Percentiles rank a stretch among this genome's conserved stretches.
phyloP scores from a whole-genome alignment of 1,140 invertebrate species.

The Zaprionus taronus region DNA sequence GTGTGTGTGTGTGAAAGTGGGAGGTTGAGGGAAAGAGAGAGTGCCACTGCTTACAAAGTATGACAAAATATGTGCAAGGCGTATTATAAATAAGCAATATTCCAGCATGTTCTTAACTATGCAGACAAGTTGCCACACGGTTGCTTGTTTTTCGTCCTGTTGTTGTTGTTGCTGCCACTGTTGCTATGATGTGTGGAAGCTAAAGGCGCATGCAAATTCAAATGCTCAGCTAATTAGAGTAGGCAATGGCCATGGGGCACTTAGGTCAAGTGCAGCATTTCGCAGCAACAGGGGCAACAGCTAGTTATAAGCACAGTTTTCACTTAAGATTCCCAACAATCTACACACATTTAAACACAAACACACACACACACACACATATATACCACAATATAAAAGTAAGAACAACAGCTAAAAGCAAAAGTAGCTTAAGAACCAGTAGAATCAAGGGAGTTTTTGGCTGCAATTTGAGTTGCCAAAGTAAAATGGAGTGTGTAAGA shows the following conservation, averaged over 20 bases:
- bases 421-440: slow-evolving; percentile 7
- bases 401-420: not conserved
- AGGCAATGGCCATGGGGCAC: not conserved
- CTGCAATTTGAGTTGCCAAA: slow-evolving; percentile 2
- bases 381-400: slow-evolving; percentile 7
- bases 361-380: not conserved
- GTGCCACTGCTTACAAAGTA: slow-evolving; percentile 18
- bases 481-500: not conserved
- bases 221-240: slow-evolving; percentile 60
- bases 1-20: slow-evolving; percentile 5
- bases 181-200: not conserved
- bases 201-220: slow-evolving; percentile 42
- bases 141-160: not conserved
- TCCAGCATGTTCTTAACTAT: slow-evolving; percentile 45
- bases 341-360: not conserved
- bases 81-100: slow-evolving; percentile 65
- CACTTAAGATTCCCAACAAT: slow-evolving; percentile 9
- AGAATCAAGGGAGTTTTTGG: not conserved
- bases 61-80: slow-evolving; percentile 39
- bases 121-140: slow-evolving; percentile 31
- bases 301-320: slow-evolving; percentile 18
- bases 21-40: not conserved
- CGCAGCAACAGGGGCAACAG: not conserved
- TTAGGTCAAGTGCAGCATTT: slow-evolving; percentile 20
- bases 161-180: not conserved